phyloP scores from a whole-genome alignment of 2,113 vertebrate species.

The Tachycineta bicolor region DNA sequence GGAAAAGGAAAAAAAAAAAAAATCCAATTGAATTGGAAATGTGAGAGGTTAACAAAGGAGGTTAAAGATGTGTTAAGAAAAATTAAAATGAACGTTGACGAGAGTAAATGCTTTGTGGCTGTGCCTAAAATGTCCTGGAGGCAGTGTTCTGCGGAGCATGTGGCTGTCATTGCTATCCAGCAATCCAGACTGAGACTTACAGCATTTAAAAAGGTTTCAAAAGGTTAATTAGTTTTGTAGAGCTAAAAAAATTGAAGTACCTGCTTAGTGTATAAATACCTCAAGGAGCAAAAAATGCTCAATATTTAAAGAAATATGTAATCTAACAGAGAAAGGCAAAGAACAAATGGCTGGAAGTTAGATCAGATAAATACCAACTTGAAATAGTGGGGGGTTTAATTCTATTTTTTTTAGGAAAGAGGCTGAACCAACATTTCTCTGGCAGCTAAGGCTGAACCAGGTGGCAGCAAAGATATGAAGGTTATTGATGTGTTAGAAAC shows the following conservation, averaged over 20 bases:
- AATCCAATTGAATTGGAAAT: background rate
- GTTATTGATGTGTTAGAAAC: background rate
- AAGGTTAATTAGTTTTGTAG: slow-evolving; percentile 43
- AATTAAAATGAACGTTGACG: background rate
- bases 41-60: background rate
- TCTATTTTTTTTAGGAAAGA: background rate
- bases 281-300: background rate
- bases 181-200: background rate
- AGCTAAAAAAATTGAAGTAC: background rate
- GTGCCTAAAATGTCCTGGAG: background rate
- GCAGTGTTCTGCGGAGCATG: background rate
- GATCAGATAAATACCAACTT: background rate
- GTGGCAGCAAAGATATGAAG: background rate
- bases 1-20: background rate
- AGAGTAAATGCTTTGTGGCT: background rate
- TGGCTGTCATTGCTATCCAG: background rate
- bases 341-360: background rate
- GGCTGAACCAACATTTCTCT: background rate
- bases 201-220: slow-evolving; percentile 9
- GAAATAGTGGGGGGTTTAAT: background rate
- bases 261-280: background rate
- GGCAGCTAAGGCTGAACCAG: background rate
- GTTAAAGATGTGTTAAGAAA: background rate
- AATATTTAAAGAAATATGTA: background rate
- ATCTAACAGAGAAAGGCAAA: background rate